Evolutionary conservation across 2,113 vertebrate genomes (phyloP), one percentile per base, ranked within the genome.

Genomic region (Tursiops truncatus): DNA sequence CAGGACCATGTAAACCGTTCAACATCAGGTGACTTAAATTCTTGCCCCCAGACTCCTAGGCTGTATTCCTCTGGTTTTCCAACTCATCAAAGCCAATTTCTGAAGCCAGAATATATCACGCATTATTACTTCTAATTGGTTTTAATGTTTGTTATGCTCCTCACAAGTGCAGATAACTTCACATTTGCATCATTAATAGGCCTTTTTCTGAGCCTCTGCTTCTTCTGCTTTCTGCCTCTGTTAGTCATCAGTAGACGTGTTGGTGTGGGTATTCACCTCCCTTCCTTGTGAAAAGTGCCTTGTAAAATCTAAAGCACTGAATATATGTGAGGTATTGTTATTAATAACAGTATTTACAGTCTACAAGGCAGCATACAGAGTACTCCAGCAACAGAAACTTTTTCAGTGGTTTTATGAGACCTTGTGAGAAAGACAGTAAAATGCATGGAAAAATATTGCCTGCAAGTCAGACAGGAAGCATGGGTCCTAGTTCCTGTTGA

Each of bases 131-230:
- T 92, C 76, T 93, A 81, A 71, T 96, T 80, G 91, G 81, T 89
- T 91, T 94, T 94, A 62, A 91, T 98, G 95, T 97, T 92, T 94
- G 41, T 97, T 96, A 95, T 96, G 95, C 84, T 95, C 56, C 95
- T 97, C 87, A 96, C 94, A 96, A 96, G 92, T 88, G 47, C 97
- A 94, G 63, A 77, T 63, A 82, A 97, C 94, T 96, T 97, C 86
- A 84, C 76, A 95, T 95, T 94, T 94, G 96, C 87, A 95, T 97
- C 80, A 13, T 92, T 97, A 95, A 97, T 85, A 77, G 70, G 68
- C n/a, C 25, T 93, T 71, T 97, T 95, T 96, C 87, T 95, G 79
- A 96, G 62, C 80, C 65, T 44, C 76, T 20, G 74, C 70, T 83
- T 65, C 70, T 83, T 65, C 91, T 63, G 67, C 85, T 82, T 93